Conservation (phyloP, 2,113 vertebrate genomes). For the Podarcis raffonei region DNA sequence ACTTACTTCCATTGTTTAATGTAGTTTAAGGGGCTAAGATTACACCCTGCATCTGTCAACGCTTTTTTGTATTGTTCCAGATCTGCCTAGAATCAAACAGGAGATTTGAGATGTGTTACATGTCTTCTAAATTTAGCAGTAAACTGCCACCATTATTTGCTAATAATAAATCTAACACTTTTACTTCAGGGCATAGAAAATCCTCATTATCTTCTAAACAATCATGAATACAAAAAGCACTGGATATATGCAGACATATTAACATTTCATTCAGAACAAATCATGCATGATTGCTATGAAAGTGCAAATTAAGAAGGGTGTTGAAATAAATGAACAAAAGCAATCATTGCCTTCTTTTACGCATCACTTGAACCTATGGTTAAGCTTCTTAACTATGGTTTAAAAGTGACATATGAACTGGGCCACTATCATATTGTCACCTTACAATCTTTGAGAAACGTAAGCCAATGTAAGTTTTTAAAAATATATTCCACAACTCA, state of each 20-base stretch:
- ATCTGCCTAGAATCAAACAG: slow-evolving; percentile 83
- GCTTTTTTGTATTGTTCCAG: slow-evolving; percentile 96
- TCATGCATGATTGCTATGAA: not conserved
- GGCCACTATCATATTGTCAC: not conserved
- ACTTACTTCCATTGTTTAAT: slow-evolving; percentile 99
- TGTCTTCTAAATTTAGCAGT: not conserved
- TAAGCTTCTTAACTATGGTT: no score
- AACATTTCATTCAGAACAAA: not conserved
- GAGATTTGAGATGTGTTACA: slow-evolving; percentile 36
- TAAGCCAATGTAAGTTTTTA: not conserved
- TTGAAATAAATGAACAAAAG: not conserved
- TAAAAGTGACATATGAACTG: no score
- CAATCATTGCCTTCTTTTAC: not conserved
- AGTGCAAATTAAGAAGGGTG: not conserved
- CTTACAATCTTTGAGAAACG: not conserved
- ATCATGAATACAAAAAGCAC: not conserved
- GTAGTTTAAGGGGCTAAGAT: slow-evolving; percentile 92
- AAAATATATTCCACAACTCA: not conserved
- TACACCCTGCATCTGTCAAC: slow-evolving; percentile 88
- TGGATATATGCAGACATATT: not conserved
- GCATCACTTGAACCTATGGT: no score
- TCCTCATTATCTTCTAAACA: not conserved
- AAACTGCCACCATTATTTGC: not conserved
- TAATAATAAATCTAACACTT: not conserved
- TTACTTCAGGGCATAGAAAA: not conserved